Base-by-base conservation (phyloP, 2,888 invertebrate species). In the Exocentrus adspersus region DNA sequence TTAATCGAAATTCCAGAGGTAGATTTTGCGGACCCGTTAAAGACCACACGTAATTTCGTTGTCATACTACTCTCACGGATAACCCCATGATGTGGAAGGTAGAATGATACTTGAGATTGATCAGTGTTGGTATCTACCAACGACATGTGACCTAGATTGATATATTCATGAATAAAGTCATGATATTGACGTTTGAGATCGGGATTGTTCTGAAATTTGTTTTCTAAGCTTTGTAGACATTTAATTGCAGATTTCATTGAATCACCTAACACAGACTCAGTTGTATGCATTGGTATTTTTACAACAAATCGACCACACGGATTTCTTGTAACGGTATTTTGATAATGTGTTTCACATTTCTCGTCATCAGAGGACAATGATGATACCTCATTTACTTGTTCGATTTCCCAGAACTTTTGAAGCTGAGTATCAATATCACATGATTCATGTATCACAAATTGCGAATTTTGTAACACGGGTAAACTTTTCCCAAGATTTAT, bases 1-100 rank as follows among this genome's bases (percentile, higher is more conserved):
- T 54, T 54, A 20, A 54, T n/a, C 12, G 45, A 56, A 2, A 19
- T 5, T 12, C 56, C 45, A 10, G 45, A 43, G 16, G 7, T 28
- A 10, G 45, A 21, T 28, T 20, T 24, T 1, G 14, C 4, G 1
- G 42, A 56, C 2, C 24, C 45, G 19, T 56, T 19, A 30, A 45
- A 62, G 1, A 62, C 62, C 37, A 58, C 57, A 7, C 62, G n/a
- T 6, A 62, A 17, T 32, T 57, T 58, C 2, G 62, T 57, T 14
- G 48, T 62, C 9, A 14, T 10, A 50, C 24, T 37, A 10, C 32
- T 14, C 24, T 54, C 37, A 3, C 37, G 28, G 6, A 57, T 42
- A 1, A 62, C 57, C 12, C 56, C 48, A 37, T 62, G 62, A 21
- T 62, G 62, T 1, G 62, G 62, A 14, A 62, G 19, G 16, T 12